Conservation (phyloP, 1,140 invertebrate genomes). For the Tyrophagus putrescentiae region DNA sequence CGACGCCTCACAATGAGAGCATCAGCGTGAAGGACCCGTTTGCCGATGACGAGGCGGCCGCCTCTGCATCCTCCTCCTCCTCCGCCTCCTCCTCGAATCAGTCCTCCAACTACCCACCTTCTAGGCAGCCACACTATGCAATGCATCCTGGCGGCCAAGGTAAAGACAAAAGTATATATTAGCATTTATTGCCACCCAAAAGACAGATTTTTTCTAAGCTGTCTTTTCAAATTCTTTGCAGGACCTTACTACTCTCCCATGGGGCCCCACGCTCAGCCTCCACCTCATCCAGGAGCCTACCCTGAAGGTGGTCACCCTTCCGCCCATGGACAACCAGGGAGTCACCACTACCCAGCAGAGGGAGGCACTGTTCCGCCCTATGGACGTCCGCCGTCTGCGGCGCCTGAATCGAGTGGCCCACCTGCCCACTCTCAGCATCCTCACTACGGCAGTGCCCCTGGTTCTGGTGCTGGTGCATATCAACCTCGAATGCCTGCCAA, state of each 20-base stretch:
- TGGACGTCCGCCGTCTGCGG: not conserved
- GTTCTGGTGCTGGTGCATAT: not conserved
- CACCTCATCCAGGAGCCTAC: not conserved
- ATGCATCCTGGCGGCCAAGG: not conserved
- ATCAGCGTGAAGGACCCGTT: slow-evolving; percentile 17
- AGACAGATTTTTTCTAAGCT: no score
- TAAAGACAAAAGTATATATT: not conserved
- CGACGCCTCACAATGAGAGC: slow-evolving; percentile 3
- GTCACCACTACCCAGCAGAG: no score
- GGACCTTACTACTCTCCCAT: not conserved
- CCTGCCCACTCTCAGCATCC: not conserved
- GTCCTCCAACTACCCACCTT: no score
- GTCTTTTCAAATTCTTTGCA: no score
- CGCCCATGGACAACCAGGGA: no score
- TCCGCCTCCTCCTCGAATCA: not conserved
- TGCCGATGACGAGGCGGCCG: slow-evolving; percentile 13
- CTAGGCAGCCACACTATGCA: slow-evolving; percentile 17
- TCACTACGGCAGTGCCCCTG: not conserved
- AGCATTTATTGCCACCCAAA: not conserved
- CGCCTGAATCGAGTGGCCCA: not conserved
- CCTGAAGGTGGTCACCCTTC: no score
- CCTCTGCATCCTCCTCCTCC: not conserved
- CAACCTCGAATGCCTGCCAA: not conserved
- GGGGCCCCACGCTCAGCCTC: not conserved
- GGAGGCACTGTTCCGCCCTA: no score